Conservation (phyloP, 2,888 invertebrate genomes). For the Saturnia pavonia region DNA sequence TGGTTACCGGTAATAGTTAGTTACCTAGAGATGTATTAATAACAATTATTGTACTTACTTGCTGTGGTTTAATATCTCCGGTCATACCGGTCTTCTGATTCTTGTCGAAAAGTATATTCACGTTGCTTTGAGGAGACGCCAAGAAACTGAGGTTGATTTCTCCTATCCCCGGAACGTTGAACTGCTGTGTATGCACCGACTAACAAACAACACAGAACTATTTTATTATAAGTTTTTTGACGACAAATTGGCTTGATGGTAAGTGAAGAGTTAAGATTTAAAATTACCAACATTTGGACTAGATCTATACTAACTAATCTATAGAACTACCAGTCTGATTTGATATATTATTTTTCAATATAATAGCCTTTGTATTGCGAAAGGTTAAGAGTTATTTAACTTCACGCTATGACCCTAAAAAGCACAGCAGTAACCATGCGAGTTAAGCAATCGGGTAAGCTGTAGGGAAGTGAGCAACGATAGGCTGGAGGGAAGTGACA, state of each 20-base stretch:
- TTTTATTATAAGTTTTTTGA: not conserved
- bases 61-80: constrained; percentile 66
- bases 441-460: too few species aligned
- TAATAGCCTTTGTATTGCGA: too few species aligned
- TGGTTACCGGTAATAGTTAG: not conserved
- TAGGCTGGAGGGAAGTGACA: too few species aligned
- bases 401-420: too few species aligned
- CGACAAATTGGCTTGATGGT: not conserved
- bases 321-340: too few species aligned
- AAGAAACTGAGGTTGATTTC: constrained; percentile 74
- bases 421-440: too few species aligned
- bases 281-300: too few species aligned
- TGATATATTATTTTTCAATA: too few species aligned
- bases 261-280: not conserved
- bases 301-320: too few species aligned
- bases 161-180: constrained; percentile 74
- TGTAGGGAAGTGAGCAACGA: too few species aligned
- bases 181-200: constrained; percentile 67
- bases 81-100: constrained; percentile 67
- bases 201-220: constrained; percentile 21
- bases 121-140: constrained; percentile 67
- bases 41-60: constrained; percentile 46
- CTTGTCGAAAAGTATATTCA: constrained; percentile 70
- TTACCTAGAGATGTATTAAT: not conserved
- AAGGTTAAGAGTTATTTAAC: too few species aligned